Evolutionary conservation across 2,888 invertebrate species (phyloP).

Genomic region (Siphlonurus alternatus): DNA sequence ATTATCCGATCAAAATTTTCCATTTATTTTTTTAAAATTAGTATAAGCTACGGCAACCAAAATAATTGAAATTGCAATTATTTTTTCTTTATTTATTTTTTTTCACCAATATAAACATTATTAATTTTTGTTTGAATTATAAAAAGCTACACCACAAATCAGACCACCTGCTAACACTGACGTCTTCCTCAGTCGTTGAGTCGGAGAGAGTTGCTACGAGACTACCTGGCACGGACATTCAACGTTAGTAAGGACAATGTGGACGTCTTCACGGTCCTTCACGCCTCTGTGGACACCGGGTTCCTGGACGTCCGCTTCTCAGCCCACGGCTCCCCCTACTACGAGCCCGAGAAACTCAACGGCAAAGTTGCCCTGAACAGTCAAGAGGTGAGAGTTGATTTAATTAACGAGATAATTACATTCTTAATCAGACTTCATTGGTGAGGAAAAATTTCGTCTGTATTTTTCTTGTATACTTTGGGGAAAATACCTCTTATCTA

Average conservation of each 20-base stretch:
- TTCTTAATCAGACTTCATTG: neutral
- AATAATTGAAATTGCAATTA: no score
- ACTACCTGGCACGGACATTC: constrained; percentile 47
- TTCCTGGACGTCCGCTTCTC: constrained; percentile 77
- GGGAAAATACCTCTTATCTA: no score
- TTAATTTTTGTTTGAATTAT: no score
- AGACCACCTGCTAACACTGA: no score
- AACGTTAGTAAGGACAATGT: constrained; percentile 68
- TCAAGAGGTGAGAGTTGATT: constrained; percentile 33
- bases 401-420: neutral
- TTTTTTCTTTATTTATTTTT: no score
- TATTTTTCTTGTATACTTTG: no score
- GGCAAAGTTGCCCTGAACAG: constrained; percentile 61
- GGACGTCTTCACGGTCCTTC: constrained; percentile 82
- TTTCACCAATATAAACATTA: no score
- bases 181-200: constrained; percentile 13
- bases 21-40: no score
- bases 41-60: no score
- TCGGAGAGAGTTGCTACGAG: constrained; percentile 20
- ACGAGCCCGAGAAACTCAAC: constrained; percentile 72
- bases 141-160: no score
- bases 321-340: constrained; percentile 88
- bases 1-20: no score
- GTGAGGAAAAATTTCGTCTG: no score
- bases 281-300: constrained; percentile 27